These are phyloP conservation scores for Tenthredo scrophulariae DNA, from an alignment of 2,888 invertebrate species.

Conservation along the genomic window DNA sequence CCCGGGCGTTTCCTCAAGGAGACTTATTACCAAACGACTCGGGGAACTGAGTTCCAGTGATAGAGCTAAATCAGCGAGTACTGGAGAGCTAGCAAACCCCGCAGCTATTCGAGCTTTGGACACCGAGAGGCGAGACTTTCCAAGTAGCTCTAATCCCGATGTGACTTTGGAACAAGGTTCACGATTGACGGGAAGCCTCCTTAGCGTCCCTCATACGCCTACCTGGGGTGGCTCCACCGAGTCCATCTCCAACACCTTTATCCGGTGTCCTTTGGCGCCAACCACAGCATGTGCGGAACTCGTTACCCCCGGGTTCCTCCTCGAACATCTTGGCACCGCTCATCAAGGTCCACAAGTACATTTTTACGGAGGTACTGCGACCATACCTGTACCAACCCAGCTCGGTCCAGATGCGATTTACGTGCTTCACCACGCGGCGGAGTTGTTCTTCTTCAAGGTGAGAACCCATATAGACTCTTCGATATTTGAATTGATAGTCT, in stretches of 20 bases:
- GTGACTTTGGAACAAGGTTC: slow-evolving; percentile 29
- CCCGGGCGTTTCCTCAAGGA: not conserved
- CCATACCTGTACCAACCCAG: slow-evolving; percentile 69
- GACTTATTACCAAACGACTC: slow-evolving; percentile 43
- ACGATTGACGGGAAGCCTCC: slow-evolving; percentile 36
- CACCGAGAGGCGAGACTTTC: slow-evolving; percentile 30
- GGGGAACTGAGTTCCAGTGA: slow-evolving; percentile 64
- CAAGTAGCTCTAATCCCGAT: slow-evolving; percentile 47
- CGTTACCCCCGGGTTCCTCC: slow-evolving; percentile 62
- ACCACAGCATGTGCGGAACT: slow-evolving; percentile 64
- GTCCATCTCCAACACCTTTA: slow-evolving; percentile 63
- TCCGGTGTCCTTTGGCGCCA: slow-evolving; percentile 67
- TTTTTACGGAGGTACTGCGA: slow-evolving; percentile 67
- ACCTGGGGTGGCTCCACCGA: slow-evolving; percentile 74
- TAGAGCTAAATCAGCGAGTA: slow-evolving; percentile 74
- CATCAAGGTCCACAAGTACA: slow-evolving; percentile 70
- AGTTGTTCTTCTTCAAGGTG: slow-evolving; percentile 73
- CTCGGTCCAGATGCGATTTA: slow-evolving; percentile 68
- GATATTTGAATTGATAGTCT: not conserved
- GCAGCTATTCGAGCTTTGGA: not conserved
- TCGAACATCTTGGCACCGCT: slow-evolving; percentile 68
- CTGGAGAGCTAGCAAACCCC: slow-evolving; percentile 69
- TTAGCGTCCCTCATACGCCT: slow-evolving; percentile 63
- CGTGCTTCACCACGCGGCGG: slow-evolving; percentile 67
- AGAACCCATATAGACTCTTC: not conserved